phyloP scores from a whole-genome alignment of 2,888 invertebrate genomes.

The Polia nebulosa region DNA sequence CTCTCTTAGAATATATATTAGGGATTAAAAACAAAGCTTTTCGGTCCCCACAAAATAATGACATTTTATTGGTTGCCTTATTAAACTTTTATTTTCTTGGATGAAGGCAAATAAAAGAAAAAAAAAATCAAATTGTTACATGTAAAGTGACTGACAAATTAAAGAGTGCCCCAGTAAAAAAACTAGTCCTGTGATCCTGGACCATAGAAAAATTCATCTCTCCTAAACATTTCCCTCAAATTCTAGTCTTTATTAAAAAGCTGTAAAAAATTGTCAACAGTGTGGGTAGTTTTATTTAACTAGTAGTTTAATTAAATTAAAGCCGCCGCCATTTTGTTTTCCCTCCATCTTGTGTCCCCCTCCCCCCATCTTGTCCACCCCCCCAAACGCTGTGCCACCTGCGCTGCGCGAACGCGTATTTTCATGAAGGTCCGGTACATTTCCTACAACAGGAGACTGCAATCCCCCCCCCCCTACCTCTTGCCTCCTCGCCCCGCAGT shows the following conservation, averaged over 20 bases:
- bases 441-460: neutral
- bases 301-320: too few species aligned
- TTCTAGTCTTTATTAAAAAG: too few species aligned
- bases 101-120: neutral
- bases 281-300: neutral
- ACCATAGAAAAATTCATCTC: slow-evolving; percentile 1
- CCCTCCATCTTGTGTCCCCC: too few species aligned
- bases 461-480: neutral
- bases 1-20: neutral
- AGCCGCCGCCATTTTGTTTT: neutral
- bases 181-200: neutral
- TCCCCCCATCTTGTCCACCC: neutral
- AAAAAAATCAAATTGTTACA: too few species aligned
- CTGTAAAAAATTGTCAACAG: neutral
- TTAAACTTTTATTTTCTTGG: neutral
- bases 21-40: neutral
- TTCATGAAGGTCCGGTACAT: neutral
- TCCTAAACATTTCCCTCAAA: too few species aligned
- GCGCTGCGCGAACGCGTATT: neutral
- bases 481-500: too few species aligned
- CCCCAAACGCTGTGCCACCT: neutral
- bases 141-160: neutral
- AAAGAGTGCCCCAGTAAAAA: neutral
- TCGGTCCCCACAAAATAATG: too few species aligned
- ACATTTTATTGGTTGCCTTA: neutral